Base-by-base conservation (phyloP, 2,888 invertebrate species). In the Eupelmus urozonus region DNA sequence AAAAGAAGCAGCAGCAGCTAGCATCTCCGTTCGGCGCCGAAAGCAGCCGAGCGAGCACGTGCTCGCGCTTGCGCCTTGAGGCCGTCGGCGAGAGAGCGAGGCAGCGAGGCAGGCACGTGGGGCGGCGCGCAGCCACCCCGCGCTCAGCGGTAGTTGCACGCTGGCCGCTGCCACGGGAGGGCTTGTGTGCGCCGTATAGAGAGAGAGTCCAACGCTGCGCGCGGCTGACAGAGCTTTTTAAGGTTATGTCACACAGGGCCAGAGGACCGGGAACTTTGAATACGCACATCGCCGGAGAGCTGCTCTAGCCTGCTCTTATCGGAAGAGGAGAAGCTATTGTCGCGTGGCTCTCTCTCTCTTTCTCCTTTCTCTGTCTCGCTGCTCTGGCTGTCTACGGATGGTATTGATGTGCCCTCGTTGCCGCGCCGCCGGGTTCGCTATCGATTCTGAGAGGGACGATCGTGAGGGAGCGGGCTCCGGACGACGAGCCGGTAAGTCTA, bases 151-250 rank as follows among this genome's bases (percentile, higher is more conserved):
- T 81, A 81, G 82, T 82, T 87, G 88, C 87, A 88, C 88, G 88
- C 88, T 87, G 88, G 88, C 89, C 88, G 88, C 88, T 88, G 89
- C 84, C 86, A 87, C 85, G 87, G 82, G 81, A 82, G 87, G 85
- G 3, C 86, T 83, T 87, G 86, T 80, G 81, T 80, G 53, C 45
- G 29, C 59, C 29, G 55, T 34, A 34, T 34, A 34, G n/a, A n/a
- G n/a, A n/a, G n/a, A n/a, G 40, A 11, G 49, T 2, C 2, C 27
- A 20, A 5, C 40, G 57, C 27, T 23, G 27, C 45, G 49, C 29
- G 3, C 23, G 7, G n/a, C 45, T 51, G 55, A 1, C 51, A 11
- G 4, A 9, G 16, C 63, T n/a, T 42, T 70, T 65, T 25, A 34
- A 76, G 77, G 72, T 77, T 72, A 72, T 72, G 77, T 60, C 42